Conservation (phyloP, 2,888 invertebrate genomes). For the Oligia fasciuncula region DNA sequence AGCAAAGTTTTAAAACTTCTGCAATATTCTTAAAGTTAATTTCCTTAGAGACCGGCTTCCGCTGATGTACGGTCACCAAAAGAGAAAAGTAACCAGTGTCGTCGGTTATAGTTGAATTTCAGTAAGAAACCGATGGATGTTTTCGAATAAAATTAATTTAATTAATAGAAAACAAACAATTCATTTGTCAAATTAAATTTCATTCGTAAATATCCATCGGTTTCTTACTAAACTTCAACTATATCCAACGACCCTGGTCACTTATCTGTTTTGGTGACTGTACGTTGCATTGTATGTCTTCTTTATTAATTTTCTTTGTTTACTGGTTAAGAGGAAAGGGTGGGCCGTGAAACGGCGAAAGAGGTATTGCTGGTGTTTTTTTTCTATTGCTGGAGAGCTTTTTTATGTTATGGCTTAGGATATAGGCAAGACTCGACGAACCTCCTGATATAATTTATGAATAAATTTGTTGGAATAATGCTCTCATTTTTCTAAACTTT, state of each 20-base stretch:
- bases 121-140: too few relatives aligned
- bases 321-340: background rate
- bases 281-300: constrained; percentile 21
- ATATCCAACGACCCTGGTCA: too few relatives aligned
- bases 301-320: constrained; percentile 46
- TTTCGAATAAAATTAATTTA: too few relatives aligned
- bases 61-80: constrained; percentile 11
- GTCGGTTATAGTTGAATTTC: too few relatives aligned
- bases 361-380: background rate
- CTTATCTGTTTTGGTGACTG: too few relatives aligned
- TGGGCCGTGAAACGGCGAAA: background rate
- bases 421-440: background rate
- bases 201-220: too few relatives aligned
- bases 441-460: background rate
- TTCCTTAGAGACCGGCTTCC: constrained; percentile 47
- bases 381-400: background rate
- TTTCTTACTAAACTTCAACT: too few relatives aligned
- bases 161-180: too few relatives aligned
- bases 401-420: background rate
- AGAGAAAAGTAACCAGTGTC: too few relatives aligned
- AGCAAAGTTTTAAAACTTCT: constrained; percentile 51
- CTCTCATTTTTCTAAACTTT: too few relatives aligned
- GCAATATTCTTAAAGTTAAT: constrained; percentile 44
- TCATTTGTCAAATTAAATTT: too few relatives aligned
- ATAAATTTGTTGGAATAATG: background rate